Conservation (phyloP, 2,888 invertebrate species). For the Entomobrya proxima region DNA sequence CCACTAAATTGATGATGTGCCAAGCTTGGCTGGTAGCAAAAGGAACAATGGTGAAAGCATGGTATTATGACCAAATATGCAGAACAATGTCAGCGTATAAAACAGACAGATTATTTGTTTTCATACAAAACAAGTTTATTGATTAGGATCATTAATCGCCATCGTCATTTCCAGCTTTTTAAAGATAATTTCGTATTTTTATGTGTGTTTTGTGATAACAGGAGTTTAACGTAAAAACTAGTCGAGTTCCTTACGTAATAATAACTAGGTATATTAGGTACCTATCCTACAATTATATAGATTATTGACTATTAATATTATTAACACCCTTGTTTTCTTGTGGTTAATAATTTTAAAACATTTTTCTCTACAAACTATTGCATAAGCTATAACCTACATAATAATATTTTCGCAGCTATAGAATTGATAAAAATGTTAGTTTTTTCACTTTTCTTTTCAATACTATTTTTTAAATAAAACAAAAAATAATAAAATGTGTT, state of each 20-base stretch:
- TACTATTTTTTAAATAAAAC: not conserved
- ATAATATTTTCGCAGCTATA: not conserved
- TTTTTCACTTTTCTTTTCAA: too few species aligned
- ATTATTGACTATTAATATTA: slow-evolving; percentile 60
- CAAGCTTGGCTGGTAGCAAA: too few species aligned
- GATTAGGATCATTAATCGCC: slow-evolving; percentile 59
- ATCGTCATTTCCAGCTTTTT: slow-evolving; percentile 50
- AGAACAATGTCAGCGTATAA: too few species aligned
- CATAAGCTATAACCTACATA: not conserved
- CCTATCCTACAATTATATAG: not conserved
- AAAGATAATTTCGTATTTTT: slow-evolving; percentile 38
- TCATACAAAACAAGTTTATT: slow-evolving; percentile 52
- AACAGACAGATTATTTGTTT: too few species aligned
- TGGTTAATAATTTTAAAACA: slow-evolving; percentile 45
- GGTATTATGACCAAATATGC: too few species aligned
- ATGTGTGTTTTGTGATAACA: slow-evolving; percentile 1
- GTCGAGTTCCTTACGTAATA: slow-evolving; percentile 16
- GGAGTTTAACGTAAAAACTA: slow-evolving; percentile 39
- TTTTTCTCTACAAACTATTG: not conserved
- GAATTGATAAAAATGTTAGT: slow-evolving; percentile 22
- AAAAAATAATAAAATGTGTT: not conserved
- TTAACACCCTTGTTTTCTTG: slow-evolving; percentile 42
- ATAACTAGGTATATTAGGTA: not conserved
- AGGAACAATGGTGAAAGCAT: too few species aligned
- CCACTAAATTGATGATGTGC: too few species aligned